Conservation (phyloP, 1,140 invertebrate genomes). For the Saccostrea cuccullata region DNA sequence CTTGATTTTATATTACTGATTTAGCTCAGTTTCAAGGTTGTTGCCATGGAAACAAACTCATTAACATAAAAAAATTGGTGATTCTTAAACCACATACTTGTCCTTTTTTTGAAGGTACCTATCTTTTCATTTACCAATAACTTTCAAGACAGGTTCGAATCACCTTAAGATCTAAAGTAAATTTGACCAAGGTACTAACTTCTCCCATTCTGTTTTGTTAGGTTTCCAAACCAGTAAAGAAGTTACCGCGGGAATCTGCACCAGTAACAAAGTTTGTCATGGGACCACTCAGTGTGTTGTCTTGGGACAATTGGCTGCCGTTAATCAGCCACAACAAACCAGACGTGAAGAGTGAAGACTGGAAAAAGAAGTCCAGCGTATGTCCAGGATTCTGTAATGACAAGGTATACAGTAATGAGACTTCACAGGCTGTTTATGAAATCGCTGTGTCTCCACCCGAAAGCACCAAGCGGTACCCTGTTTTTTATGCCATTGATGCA, state of each 20-base stretch:
- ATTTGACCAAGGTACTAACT: neutral
- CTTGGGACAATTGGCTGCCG: slow-evolving; percentile 47
- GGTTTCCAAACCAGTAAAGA: slow-evolving; percentile 27
- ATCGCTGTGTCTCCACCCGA: slow-evolving; percentile 53
- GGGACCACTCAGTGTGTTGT: slow-evolving; percentile 45
- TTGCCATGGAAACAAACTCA: too few species aligned
- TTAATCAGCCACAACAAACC: slow-evolving; percentile 47
- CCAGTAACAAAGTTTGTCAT: slow-evolving; percentile 53
- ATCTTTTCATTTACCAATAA: too few species aligned
- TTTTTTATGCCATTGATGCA: slow-evolving; percentile 23
- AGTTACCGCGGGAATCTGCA: slow-evolving; percentile 46
- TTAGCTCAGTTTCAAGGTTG: too few species aligned
- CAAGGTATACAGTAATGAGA: neutral
- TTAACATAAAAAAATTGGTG: too few species aligned
- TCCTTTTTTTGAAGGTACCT: too few species aligned
- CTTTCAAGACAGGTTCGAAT: too few species aligned
- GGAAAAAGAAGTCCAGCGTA: slow-evolving; percentile 40
- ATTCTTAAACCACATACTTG: too few species aligned
- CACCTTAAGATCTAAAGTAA: neutral
- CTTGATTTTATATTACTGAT: too few species aligned
- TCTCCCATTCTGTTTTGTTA: neutral
- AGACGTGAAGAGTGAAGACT: slow-evolving; percentile 30
- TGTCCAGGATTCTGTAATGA: slow-evolving; percentile 52
- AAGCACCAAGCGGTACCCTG: slow-evolving; percentile 51
- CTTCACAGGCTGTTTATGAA: slow-evolving; percentile 44